Percentiles rank a stretch among this genome's conserved stretches.
Evolutionary conservation across 2,888 invertebrate species (phyloP).

Genomic region (Clistopyga incitator): DNA sequence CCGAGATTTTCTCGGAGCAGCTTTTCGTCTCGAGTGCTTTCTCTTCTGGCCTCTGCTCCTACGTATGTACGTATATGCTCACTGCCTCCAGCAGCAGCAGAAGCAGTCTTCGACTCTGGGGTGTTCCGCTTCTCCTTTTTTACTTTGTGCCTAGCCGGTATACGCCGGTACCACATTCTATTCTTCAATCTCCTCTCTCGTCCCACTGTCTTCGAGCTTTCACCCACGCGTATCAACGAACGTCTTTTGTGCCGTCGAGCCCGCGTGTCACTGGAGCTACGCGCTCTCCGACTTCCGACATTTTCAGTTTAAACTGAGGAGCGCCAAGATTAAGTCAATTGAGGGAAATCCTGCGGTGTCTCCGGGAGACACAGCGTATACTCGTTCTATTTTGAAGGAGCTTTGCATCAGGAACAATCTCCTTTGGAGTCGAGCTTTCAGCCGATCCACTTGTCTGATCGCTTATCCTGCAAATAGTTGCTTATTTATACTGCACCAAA

Average conservation of each 20-base stretch:
- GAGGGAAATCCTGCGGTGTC: conserved; percentile 11
- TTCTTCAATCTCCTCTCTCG: conserved; percentile 26
- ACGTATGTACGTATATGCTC: background rate
- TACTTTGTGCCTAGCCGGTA: conserved; percentile 40
- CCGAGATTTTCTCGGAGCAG: conserved; percentile 62
- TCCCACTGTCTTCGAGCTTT: conserved; percentile 24
- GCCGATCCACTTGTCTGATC: background rate
- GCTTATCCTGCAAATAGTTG: background rate
- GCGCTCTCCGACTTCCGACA: conserved; percentile 1
- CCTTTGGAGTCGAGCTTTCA: background rate
- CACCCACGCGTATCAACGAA: background rate
- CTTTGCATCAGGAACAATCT: conserved; percentile 10
- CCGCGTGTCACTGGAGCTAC: background rate
- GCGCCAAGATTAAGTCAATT: conserved; percentile 6
- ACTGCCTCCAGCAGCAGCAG: conserved; percentile 1
- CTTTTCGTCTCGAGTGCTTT: conserved; percentile 48
- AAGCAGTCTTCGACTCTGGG: background rate
- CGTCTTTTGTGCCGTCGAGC: conserved; percentile 22
- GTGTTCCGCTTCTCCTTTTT: conserved; percentile 3
- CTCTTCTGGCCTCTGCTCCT: conserved; percentile 12
- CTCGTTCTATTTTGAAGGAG: background rate
- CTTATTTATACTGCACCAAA: background rate
- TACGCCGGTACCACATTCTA: conserved; percentile 11
- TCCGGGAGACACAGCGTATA: background rate
- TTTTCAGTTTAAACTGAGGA: conserved; percentile 20